Evolutionary conservation across 1,140 invertebrate genomes (phyloP), one percentile per base, ranked within the genome.

Genomic region (Contarinia nasturtii): DNA sequence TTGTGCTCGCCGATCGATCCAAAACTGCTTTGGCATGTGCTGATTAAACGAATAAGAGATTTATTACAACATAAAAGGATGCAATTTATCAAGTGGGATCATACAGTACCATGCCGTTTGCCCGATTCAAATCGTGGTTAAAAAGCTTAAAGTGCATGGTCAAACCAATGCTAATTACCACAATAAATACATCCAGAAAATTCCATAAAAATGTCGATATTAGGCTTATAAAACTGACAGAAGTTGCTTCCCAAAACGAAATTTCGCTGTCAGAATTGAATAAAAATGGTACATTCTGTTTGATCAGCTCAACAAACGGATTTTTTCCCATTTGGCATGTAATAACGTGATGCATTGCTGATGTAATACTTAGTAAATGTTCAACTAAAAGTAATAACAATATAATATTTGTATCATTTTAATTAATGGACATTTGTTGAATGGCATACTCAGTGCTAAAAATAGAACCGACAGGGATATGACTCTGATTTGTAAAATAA

Each of bases 191-290:
- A 51, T 79, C 77, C n/a, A 71, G 76, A 44, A 74, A 79, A 51
- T 75, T 78, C 77, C 77, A 79, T 0, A 74, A 67, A 27, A 79
- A 75, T 0, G 79, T 82, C 10, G 74, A 71, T 3, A 79, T 45
- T 50, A 76, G 71, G 56, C 75, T 79, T 2, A 75, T 43, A 7
- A 75, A 48, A 47, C 65, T 63, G 0, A 59, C 57, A n/a, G 60
- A 17, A 2, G 63, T 19, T 10, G 63, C 64, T 22, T 51, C 59
- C 58, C 18, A 64, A 51, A 46, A 59, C 61, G 20, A 53, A 47
- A 38, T 61, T 64, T 7, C 51, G 60, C 41, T 52, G 53, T 22
- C 55, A 48, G 20, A 58, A 56, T 21, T 58, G 59, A 2, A 56
- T 46, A 4, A 53, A 42, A 15, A 66, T 43, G 51, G 56, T 65